Conservation (phyloP, 2,888 invertebrate genomes). For the Eudasyphora cyanicolor region DNA sequence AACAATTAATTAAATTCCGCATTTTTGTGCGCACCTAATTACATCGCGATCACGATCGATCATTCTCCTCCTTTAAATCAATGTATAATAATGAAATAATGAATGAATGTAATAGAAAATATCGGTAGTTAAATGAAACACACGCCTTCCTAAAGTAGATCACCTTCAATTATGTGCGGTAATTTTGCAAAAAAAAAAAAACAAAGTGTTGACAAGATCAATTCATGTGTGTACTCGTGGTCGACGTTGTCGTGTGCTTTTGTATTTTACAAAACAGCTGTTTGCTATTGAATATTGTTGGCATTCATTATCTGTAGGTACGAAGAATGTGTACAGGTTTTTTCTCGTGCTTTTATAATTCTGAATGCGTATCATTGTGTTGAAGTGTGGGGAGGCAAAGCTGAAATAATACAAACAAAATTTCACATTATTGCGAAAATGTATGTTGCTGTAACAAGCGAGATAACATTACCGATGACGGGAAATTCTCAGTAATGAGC, state of each 20-base stretch:
- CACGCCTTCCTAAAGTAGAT: not conserved
- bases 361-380: not conserved
- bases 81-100: not conserved
- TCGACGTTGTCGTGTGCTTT: too few species aligned
- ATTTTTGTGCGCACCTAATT: not conserved
- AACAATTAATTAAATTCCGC: constrained; percentile 28
- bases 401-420: not conserved
- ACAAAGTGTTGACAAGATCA: not conserved
- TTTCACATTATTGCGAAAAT: constrained; percentile 17
- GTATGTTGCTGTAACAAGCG: not conserved
- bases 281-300: not conserved
- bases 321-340: not conserved
- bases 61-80: not conserved
- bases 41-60: not conserved
- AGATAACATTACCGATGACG: not conserved
- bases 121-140: too few species aligned
- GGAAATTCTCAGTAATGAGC: not conserved
- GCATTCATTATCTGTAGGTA: not conserved
- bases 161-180: constrained; percentile 13
- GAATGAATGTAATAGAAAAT: not conserved
- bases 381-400: not conserved
- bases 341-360: not conserved
- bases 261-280: not conserved
- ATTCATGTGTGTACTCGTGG: not conserved
- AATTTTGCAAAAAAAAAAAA: constrained; percentile 2